Evolutionary conservation across 2,797 vertebrate species (phyloP).

Genomic region (Hypotaenidia philippensis): DNA sequence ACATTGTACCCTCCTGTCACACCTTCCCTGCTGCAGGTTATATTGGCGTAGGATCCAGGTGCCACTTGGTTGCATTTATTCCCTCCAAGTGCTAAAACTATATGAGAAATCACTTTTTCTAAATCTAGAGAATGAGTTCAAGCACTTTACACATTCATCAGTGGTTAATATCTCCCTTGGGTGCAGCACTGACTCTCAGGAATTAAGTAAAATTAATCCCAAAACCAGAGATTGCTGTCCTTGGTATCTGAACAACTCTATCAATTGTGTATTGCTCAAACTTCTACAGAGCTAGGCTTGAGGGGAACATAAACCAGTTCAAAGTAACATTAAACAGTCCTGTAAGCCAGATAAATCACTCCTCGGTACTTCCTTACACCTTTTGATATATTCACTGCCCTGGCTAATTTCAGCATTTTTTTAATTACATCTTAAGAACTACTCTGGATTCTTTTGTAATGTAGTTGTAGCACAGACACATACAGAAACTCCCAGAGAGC

Average conservation of each 20-base stretch:
- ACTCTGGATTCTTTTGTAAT: neutral
- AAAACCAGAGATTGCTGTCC: neutral
- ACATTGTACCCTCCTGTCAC: neutral
- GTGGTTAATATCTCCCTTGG: neutral
- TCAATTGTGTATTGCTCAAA: neutral
- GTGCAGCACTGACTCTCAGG: neutral
- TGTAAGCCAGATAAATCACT: neutral
- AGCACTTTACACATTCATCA: neutral
- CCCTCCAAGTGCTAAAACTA: neutral
- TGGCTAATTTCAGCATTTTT: neutral
- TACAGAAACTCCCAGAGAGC: neutral
- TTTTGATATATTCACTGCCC: neutral
- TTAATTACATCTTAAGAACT: neutral
- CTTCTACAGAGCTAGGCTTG: neutral
- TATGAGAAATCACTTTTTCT: neutral
- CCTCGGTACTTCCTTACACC: neutral
- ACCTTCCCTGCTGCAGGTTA: neutral
- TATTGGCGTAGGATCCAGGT: neutral
- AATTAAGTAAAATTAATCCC: neutral
- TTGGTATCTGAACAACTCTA: neutral
- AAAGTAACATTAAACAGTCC: neutral
- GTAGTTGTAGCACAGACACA: neutral
- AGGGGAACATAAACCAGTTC: neutral
- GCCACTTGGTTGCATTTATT: neutral
- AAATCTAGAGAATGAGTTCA: neutral